Conservation (phyloP, 2,113 vertebrate genomes). For the Myiagra hebetior region DNA sequence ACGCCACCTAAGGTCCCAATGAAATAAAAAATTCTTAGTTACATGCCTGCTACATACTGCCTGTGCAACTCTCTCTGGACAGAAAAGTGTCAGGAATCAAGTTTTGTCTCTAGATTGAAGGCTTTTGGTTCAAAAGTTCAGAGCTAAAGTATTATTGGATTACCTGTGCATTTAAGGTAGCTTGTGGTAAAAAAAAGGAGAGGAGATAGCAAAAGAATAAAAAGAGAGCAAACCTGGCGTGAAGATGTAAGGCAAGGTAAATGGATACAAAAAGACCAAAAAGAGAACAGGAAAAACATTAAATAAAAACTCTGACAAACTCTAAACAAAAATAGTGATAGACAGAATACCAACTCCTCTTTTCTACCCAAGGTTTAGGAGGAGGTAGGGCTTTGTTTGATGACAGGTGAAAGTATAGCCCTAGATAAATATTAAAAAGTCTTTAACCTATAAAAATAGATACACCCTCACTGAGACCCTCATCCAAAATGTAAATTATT, state of each 20-base stretch:
- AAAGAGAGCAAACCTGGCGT: neutral
- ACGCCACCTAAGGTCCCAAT: neutral
- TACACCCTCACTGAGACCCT: neutral
- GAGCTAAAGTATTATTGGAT: neutral
- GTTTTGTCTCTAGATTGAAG: neutral
- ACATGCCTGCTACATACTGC: neutral
- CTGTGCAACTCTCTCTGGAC: neutral
- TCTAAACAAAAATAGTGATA: neutral
- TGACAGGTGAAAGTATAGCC: neutral
- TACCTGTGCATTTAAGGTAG: neutral
- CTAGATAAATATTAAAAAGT: neutral
- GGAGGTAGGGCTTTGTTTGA: neutral
- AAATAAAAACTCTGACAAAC: neutral
- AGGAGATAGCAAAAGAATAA: neutral
- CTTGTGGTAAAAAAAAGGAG: neutral
- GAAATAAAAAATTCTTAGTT: neutral
- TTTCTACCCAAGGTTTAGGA: neutral
- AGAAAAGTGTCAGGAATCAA: neutral
- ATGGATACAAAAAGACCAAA: neutral
- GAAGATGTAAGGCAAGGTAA: neutral
- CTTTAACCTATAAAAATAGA: rapidly evolving
- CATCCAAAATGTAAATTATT: neutral
- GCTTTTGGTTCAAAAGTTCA: neutral
- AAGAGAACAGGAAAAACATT: neutral
- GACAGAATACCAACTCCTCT: neutral